Evolutionary conservation across 2,888 invertebrate genomes (phyloP).

Genomic region (Coleophora deauratella): DNA sequence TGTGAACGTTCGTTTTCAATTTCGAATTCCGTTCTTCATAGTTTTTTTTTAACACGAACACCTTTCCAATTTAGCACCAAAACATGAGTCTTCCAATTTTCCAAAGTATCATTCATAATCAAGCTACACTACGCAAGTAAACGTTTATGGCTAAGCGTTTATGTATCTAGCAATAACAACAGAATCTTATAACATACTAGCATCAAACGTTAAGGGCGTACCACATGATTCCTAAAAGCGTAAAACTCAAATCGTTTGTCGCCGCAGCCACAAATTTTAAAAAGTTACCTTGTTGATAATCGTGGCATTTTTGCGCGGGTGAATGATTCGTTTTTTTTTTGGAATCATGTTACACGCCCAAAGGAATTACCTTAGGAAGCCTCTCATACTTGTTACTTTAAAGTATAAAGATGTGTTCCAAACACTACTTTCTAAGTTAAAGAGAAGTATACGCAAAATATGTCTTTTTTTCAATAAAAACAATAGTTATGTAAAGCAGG

Average conservation of each 20-base stretch:
- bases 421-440: constrained; percentile 45
- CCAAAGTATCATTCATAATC: constrained; percentile 54
- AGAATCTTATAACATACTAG: constrained; percentile 67
- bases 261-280: no score
- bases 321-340: no score
- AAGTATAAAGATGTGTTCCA: constrained; percentile 48
- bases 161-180: constrained; percentile 72
- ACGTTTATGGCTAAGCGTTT: constrained; percentile 67
- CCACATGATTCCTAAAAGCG: no score
- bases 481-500: constrained; percentile 63
- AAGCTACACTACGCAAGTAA: constrained; percentile 65
- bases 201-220: constrained; percentile 26
- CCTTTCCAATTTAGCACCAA: constrained; percentile 71
- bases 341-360: no score
- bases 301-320: no score
- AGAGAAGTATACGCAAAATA: constrained; percentile 59
- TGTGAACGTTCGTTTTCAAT: constrained; percentile 38
- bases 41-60: constrained; percentile 45
- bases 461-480: constrained; percentile 61
- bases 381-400: constrained; percentile 54
- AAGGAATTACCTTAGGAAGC: constrained; percentile 55
- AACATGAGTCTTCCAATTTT: constrained; percentile 71
- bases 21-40: constrained; percentile 32
- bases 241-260: no score
- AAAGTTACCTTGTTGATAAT: no score